Conservation (phyloP, 2,888 invertebrate genomes). For the Dolichopus griseipennis region DNA sequence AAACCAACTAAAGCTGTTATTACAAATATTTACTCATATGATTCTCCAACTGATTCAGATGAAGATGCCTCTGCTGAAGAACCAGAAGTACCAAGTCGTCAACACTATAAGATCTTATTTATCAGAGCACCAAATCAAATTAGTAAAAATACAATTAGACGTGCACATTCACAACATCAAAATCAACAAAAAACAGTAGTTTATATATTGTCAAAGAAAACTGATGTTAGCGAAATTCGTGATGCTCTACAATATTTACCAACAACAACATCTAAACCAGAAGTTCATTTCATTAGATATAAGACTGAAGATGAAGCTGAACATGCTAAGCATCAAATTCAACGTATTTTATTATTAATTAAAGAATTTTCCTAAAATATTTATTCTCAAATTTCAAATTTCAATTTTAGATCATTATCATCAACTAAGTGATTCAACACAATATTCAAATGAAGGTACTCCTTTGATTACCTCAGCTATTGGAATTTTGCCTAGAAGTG, state of each 20-base stretch:
- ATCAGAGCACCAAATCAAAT: constrained; percentile 39
- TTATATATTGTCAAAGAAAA: constrained; percentile 41
- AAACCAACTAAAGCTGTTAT: constrained; percentile 2
- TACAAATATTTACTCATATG: not conserved
- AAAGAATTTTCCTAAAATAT: not conserved
- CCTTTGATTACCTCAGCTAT: not conserved
- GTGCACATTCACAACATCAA: constrained; percentile 36
- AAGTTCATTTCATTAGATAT: constrained; percentile 43
- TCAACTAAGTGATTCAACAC: not conserved
- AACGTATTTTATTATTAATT: constrained; percentile 22
- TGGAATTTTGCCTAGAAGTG: not conserved
- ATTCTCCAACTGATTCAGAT: not conserved
- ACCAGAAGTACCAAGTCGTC: constrained; percentile 31
- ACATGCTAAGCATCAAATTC: constrained; percentile 39
- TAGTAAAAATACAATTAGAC: constrained; percentile 19
- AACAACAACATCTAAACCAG: constrained; percentile 37
- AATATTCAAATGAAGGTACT: not conserved
- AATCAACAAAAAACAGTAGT: constrained; percentile 43
- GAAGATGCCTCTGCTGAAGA: not conserved
- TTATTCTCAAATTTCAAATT: not conserved
- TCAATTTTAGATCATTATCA: not conserved
- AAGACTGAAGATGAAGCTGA: constrained; percentile 40
- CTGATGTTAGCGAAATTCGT: constrained; percentile 35
- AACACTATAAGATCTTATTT: constrained; percentile 41
- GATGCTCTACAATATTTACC: constrained; percentile 57